phyloP scores from a whole-genome alignment of 2,797 vertebrate species.

The Cheirogaleus major region DNA sequence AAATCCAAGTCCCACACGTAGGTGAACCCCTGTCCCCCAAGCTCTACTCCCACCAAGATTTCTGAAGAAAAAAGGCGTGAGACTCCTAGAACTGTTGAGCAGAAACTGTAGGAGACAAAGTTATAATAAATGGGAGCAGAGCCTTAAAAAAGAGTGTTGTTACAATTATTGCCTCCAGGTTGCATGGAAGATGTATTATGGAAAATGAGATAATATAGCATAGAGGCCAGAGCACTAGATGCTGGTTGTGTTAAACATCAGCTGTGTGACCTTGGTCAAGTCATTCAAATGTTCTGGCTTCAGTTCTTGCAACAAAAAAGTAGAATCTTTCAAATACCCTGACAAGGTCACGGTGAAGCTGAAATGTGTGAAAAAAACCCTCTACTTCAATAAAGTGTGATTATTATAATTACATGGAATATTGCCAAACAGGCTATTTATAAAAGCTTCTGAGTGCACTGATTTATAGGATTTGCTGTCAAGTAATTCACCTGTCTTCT shows the following conservation, averaged over 20 bases:
- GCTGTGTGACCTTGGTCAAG: neutral
- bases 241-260: neutral
- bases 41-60: neutral
- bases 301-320: neutral
- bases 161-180: neutral
- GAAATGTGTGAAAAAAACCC: neutral
- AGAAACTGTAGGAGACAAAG: neutral
- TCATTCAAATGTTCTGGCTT: neutral
- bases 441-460: neutral
- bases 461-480: neutral
- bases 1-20: neutral
- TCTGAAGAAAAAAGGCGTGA: neutral
- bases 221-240: neutral
- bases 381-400: neutral
- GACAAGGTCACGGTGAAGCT: neutral
- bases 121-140: neutral
- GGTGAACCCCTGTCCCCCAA: neutral
- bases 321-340: neutral
- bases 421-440: neutral
- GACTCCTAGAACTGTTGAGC: neutral
- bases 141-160: neutral
- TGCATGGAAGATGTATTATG: neutral
- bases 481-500: constrained; percentile 28
- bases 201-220: neutral
- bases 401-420: neutral